Conservation (phyloP, 1,140 invertebrate genomes). For the Megalopta genalis region DNA sequence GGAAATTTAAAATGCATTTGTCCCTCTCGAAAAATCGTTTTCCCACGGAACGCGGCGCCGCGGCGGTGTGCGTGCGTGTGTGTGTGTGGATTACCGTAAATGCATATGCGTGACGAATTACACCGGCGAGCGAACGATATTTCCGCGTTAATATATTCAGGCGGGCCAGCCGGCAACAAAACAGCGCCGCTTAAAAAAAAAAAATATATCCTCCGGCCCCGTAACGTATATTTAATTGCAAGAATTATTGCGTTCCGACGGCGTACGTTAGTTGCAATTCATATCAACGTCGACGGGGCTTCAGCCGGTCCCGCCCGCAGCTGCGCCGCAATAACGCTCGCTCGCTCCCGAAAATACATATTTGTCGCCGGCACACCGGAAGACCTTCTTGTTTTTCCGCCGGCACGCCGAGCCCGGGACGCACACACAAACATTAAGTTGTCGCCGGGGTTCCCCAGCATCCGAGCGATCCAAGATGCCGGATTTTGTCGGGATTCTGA, state of each 20-base stretch:
- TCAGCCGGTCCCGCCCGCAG: background rate
- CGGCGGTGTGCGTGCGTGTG: too few relatives aligned
- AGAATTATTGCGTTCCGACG: constrained; percentile 23
- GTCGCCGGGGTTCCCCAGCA: background rate
- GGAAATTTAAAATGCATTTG: constrained; percentile 44
- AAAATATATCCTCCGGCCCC: background rate
- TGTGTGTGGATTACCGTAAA: constrained; percentile 41
- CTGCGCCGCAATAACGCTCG: background rate
- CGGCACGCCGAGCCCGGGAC: too few relatives aligned
- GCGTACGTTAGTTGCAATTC: constrained; percentile 13
- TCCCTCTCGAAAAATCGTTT: constrained; percentile 21
- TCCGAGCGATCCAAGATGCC: too few relatives aligned
- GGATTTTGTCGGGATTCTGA: too few relatives aligned
- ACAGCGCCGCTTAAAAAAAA: constrained; percentile 32
- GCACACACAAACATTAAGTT: constrained; percentile 12
- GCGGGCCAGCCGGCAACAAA: constrained; percentile 5
- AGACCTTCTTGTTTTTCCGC: background rate
- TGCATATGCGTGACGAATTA: constrained; percentile 46
- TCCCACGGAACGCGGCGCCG: background rate
- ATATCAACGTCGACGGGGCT: background rate
- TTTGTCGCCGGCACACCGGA: background rate
- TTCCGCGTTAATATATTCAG: constrained; percentile 39
- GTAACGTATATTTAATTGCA: constrained; percentile 36
- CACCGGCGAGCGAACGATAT: constrained; percentile 35
- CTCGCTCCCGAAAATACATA: background rate